These are phyloP conservation scores for Pterostichus niger DNA, from an alignment of 2,888 invertebrate species.

Conservation along the genomic window DNA sequence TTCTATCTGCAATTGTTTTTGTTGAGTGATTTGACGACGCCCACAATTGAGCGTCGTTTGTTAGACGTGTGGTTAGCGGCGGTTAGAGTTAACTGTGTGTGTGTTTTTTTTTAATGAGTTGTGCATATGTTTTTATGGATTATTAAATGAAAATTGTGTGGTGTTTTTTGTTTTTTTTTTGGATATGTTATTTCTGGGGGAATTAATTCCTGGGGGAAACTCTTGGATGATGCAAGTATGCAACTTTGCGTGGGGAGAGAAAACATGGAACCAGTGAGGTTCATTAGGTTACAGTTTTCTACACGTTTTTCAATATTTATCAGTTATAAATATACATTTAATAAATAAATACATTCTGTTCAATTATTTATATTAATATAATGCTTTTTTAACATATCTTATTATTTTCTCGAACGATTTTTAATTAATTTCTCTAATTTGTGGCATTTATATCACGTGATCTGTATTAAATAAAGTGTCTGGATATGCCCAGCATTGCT, in stretches of 20 bases:
- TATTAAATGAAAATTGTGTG: constrained; percentile 1
- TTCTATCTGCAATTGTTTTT: background rate
- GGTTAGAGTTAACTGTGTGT: constrained; percentile 11
- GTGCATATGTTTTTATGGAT: constrained; percentile 10
- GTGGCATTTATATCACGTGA: too few relatives aligned
- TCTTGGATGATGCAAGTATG: constrained; percentile 8
- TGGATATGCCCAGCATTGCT: too few relatives aligned
- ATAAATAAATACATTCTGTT: too few relatives aligned
- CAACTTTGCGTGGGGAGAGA: background rate
- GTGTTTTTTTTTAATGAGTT: constrained; percentile 11
- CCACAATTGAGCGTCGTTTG: constrained; percentile 56
- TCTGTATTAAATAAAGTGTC: too few relatives aligned
- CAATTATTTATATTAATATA: too few relatives aligned
- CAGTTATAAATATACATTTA: background rate
- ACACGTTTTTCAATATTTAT: background rate
- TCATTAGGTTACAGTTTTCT: background rate
- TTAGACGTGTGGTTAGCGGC: constrained; percentile 30
- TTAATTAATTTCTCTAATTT: too few relatives aligned
- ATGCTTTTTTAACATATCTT: too few relatives aligned
- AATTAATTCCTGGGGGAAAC: background rate
- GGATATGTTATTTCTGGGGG: background rate
- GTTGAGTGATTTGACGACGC: constrained; percentile 54
- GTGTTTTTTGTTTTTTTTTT: background rate
- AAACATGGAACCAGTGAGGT: background rate
- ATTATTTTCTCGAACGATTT: too few relatives aligned